These are phyloP conservation scores for Styela plicata DNA, from an alignment of 23 tunicate species.

Conservation along the genomic window DNA sequence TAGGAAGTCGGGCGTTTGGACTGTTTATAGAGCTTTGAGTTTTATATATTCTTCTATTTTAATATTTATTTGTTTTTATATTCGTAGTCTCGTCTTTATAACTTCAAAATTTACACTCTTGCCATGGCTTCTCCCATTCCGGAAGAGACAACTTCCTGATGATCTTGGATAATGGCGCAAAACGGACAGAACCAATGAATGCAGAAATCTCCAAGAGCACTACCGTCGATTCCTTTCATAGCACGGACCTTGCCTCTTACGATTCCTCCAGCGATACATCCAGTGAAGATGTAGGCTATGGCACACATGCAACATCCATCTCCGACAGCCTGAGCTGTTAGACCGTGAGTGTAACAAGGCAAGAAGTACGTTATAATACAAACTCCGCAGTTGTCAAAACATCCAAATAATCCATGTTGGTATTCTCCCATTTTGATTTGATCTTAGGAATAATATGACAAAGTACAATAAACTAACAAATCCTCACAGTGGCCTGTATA, in stretches of 20 bases:
- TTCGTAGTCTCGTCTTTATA: too few species aligned
- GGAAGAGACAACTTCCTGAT: constrained; percentile 23
- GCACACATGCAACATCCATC: constrained; percentile 37
- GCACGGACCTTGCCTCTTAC: constrained; percentile 43
- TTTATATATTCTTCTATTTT: too few species aligned
- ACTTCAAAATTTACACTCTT: constrained; percentile 32
- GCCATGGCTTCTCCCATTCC: constrained; percentile 29
- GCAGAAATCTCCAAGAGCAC: constrained; percentile 37
- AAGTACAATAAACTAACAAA: too few species aligned
- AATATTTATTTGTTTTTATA: too few species aligned
- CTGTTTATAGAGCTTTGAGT: too few species aligned
- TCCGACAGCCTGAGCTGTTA: constrained; percentile 66
- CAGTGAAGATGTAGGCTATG: constrained; percentile 39
- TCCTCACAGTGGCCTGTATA: too few species aligned
- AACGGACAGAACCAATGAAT: constrained; percentile 44
- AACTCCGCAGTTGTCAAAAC: constrained; percentile 65
- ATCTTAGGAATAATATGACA: too few species aligned
- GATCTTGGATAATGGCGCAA: constrained; percentile 55
- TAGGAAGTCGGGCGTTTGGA: too few species aligned
- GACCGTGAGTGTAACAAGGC: constrained; percentile 59
- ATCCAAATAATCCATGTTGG: constrained; percentile 42
- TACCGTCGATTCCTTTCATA: constrained; percentile 39
- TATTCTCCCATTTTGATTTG: constrained; percentile 19
- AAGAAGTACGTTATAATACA: constrained; percentile 48
- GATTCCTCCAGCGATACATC: constrained; percentile 66